Base-by-base conservation (phyloP, 2,888 invertebrate species). In the Drosophila ustulata region DNA sequence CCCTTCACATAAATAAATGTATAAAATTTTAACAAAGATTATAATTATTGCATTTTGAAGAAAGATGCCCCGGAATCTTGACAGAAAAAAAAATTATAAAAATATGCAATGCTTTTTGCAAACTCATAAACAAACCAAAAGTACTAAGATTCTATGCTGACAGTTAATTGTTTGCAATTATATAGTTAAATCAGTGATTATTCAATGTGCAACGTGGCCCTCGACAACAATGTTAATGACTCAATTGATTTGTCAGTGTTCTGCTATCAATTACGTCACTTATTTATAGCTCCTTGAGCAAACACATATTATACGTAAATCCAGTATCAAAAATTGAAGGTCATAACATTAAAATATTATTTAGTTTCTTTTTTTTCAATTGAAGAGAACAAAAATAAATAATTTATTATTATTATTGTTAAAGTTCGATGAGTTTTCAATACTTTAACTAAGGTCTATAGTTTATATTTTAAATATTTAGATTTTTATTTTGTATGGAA, bases 1-100 rank as follows among this genome's bases (percentile, higher is more conserved):
- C 69, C 72, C 65, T 50, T 50, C 18, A 65, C 66, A n/a, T 50
- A 61, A 28, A 32, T 52, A 30, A 30, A 30, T 2, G 7, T 30
- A 30, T 28, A 28, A 1, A 28, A 28, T 28, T 4, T 4, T 1
- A 28, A 28, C 28, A 18, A 1, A 18, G 18, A 18, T 18, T 18
- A 18, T 1, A 18, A 18, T 18, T 18, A 18, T 18, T 18, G 18
- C 18, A 18, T 18, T 18, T 18, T 18, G 18, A 1, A 18, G 18
- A 18, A 18, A 18, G 18, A 1, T 18, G 18, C 18, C 18, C 1
- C 18, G 18, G 18, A 18, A 18, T 18, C 2, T 1, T 18, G 18
- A 18, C 18, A 18, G 18, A 18, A 18, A 18, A 18, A 18, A 18
- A 18, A 3, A 9, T 32, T 8, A 6, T 8, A 5, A 30, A 8